phyloP scores from a whole-genome alignment of 2,797 vertebrate genomes.

The Melanitta fusca region DNA sequence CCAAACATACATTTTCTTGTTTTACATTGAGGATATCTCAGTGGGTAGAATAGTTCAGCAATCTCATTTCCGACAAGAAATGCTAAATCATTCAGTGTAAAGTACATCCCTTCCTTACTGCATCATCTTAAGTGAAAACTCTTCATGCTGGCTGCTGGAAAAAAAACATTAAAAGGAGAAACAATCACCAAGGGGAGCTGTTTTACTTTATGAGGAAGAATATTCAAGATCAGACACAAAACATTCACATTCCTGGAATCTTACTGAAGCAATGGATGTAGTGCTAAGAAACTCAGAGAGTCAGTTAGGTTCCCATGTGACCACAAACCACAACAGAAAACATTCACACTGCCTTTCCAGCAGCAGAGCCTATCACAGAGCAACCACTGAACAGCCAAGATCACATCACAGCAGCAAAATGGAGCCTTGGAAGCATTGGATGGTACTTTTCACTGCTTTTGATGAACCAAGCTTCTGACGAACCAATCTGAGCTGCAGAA shows the following conservation, averaged over 20 bases:
- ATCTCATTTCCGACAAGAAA: background rate
- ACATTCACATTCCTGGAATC: background rate
- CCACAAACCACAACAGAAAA: background rate
- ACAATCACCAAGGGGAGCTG: background rate
- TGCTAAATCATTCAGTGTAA: background rate
- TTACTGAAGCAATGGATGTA: background rate
- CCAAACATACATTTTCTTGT: fast-evolving
- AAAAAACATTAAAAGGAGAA: background rate
- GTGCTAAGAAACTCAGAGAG: background rate
- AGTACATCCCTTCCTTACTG: background rate
- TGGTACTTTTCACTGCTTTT: background rate
- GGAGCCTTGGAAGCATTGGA: fast-evolving
- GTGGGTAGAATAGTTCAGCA: background rate
- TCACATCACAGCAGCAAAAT: background rate
- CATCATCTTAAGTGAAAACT: background rate
- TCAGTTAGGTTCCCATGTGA: fast-evolving
- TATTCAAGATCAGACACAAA: background rate
- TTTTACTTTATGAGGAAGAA: background rate
- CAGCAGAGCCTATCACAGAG: background rate
- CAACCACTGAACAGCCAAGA: background rate
- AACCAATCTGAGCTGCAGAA: background rate
- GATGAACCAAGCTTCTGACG: background rate
- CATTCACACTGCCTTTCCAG: background rate
- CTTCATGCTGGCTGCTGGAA: background rate
- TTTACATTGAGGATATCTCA: background rate